A percentile compares a stretch with the other conserved stretches of the same genome.
These are phyloP conservation scores for Sarotherodon lohbergeri DNA, from an alignment of 2,113 vertebrate species.

Conservation along the genomic window DNA sequence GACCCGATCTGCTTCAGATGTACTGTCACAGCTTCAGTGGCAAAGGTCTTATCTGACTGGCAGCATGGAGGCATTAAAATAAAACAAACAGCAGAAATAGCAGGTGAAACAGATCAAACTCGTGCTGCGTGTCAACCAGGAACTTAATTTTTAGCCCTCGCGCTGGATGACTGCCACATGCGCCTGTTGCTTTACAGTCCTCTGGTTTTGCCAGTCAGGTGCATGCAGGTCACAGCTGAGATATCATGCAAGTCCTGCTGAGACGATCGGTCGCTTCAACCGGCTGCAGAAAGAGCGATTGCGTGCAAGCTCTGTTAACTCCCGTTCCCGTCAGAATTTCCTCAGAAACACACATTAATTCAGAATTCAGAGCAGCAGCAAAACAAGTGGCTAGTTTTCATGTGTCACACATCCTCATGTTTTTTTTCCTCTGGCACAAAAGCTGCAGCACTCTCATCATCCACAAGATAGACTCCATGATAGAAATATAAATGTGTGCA, in stretches of 20 bases:
- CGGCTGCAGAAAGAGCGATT: slow-evolving; percentile 23
- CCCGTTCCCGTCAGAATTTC: slow-evolving; percentile 13
- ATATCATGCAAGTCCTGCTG: slow-evolving; percentile 2
- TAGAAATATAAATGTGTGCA: slow-evolving; percentile 29
- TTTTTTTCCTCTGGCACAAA: neutral
- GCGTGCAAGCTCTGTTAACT: slow-evolving; percentile 2
- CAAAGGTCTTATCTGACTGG: slow-evolving; percentile 24
- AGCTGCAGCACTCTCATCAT: neutral
- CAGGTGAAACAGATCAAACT: neutral
- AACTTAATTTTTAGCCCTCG: neutral
- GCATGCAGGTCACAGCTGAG: slow-evolving; percentile 37
- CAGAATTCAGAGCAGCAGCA: neutral
- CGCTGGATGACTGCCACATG: neutral
- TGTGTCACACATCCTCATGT: neutral
- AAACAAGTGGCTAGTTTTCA: slow-evolving; percentile 3
- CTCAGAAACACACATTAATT: neutral
- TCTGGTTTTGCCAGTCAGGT: neutral
- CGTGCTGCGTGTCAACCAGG: neutral
- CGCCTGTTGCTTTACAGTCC: neutral
- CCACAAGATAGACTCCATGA: slow-evolving; percentile 18
- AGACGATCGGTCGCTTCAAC: slow-evolving; percentile 6
- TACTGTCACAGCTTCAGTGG: slow-evolving; percentile 11
- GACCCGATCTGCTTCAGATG: slow-evolving; percentile 23
- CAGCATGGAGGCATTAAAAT: slow-evolving; percentile 6
- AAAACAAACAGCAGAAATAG: slow-evolving; percentile 12